Conservation (phyloP, 2,113 vertebrate species). For the Todiramphus saurophagus region DNA sequence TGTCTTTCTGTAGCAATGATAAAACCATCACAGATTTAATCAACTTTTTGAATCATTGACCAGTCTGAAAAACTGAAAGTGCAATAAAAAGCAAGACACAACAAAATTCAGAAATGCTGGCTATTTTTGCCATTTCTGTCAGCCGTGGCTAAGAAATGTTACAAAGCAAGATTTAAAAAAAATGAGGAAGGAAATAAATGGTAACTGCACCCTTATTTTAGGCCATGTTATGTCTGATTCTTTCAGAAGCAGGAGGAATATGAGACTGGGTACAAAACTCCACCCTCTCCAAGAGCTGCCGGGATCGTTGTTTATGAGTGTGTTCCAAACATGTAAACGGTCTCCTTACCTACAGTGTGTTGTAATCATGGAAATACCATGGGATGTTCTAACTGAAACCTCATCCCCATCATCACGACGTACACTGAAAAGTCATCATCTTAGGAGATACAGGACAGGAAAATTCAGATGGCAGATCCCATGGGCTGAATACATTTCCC, state of each 20-base stretch:
- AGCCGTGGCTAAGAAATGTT: background rate
- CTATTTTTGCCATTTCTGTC: background rate
- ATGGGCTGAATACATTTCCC: background rate
- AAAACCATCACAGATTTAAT: background rate
- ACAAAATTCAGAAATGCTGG: background rate
- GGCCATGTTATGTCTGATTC: background rate
- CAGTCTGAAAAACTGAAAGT: background rate
- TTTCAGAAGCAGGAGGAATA: background rate
- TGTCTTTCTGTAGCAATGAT: background rate
- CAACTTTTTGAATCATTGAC: background rate
- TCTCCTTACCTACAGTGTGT: background rate
- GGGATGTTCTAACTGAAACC: background rate
- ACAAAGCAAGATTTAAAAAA: background rate
- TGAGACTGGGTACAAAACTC: background rate
- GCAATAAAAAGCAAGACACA: background rate
- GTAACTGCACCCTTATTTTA: background rate
- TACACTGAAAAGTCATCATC: background rate
- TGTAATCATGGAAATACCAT: background rate
- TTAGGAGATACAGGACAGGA: background rate
- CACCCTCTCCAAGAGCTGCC: background rate
- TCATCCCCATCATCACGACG: accelerated
- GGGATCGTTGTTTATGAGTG: background rate
- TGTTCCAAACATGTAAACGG: background rate
- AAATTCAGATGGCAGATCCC: background rate
- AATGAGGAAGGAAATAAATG: background rate